A percentile compares a stretch with the other conserved stretches of the same genome.
Conservation (phyloP, 2,797 vertebrate species). For the Esox lucius region DNA sequence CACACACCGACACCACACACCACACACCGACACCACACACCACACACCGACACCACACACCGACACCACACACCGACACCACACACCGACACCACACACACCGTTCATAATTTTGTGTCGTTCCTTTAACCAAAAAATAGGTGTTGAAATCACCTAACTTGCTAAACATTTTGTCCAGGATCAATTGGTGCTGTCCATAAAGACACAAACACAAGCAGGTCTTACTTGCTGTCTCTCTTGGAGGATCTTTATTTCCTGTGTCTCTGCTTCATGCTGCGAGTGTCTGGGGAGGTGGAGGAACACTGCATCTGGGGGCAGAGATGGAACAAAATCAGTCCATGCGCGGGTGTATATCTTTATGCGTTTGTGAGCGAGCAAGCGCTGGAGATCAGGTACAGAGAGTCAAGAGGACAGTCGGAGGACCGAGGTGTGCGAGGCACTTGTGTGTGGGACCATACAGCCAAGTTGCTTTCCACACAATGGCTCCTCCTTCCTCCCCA, state of each 20-base stretch:
- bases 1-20: neutral
- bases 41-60: conserved; percentile 6
- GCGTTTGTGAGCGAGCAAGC: neutral
- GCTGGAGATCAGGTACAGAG: neutral
- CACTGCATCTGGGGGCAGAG: conserved; percentile 57
- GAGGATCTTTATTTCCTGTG: conserved; percentile 56
- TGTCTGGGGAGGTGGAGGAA: conserved; percentile 38
- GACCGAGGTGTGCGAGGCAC: neutral
- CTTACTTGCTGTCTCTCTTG: conserved; percentile 63
- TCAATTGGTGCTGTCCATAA: neutral
- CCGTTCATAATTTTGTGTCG: neutral
- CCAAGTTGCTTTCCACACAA: neutral
- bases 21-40: neutral
- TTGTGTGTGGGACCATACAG: conserved; percentile 6
- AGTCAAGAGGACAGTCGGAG: neutral
- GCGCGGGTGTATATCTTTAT: neutral
- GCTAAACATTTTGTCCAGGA: neutral
- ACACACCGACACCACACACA: neutral
- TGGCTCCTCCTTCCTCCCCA: neutral
- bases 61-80: neutral
- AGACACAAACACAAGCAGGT: neutral
- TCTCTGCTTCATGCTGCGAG: conserved; percentile 42
- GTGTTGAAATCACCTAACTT: neutral
- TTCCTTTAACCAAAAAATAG: neutral
- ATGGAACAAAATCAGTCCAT: conserved; percentile 6